A percentile compares a stretch with the other conserved stretches of the same genome.
Evolutionary conservation across 2,888 invertebrate genomes (phyloP).

Genomic region (Kuschelorhynchus macadamiae): DNA sequence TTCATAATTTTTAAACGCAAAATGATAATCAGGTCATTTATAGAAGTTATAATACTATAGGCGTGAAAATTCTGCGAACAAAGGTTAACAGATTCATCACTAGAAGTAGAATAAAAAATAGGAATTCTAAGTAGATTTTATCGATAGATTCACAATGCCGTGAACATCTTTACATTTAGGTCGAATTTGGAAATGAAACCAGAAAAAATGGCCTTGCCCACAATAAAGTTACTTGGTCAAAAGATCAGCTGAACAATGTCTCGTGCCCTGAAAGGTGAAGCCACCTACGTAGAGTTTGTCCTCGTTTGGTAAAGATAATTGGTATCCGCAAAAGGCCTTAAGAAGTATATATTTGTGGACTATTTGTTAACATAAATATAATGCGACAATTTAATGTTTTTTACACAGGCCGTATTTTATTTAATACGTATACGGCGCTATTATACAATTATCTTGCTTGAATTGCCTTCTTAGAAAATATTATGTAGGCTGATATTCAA

Average conservation of each 20-base stretch:
- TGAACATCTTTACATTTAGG: constrained; percentile 2
- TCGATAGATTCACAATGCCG: neutral
- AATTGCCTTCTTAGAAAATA: no score
- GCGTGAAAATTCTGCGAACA: neutral
- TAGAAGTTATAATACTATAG: no score
- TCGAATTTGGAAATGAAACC: neutral
- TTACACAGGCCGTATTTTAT: neutral
- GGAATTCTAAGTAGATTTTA: neutral
- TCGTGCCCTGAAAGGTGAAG: constrained; percentile 14
- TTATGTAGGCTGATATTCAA: no score
- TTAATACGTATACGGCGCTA: no score
- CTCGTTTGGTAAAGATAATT: constrained; percentile 23
- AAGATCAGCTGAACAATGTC: constrained; percentile 36
- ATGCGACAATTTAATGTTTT: neutral
- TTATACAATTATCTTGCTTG: no score
- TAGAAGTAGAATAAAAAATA: neutral
- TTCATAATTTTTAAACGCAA: no score
- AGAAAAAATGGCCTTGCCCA: constrained; percentile 8
- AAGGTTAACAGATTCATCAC: neutral
- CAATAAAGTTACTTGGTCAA: constrained; percentile 29
- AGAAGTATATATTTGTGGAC: neutral
- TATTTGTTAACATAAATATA: no score
- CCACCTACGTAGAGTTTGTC: constrained; percentile 28
- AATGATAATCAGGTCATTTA: no score
- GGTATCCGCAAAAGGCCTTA: constrained; percentile 8